Percentiles rank a stretch among this genome's conserved stretches.
Conservation (phyloP, 1,140 invertebrate species). For the Paraescarpia echinospica region DNA sequence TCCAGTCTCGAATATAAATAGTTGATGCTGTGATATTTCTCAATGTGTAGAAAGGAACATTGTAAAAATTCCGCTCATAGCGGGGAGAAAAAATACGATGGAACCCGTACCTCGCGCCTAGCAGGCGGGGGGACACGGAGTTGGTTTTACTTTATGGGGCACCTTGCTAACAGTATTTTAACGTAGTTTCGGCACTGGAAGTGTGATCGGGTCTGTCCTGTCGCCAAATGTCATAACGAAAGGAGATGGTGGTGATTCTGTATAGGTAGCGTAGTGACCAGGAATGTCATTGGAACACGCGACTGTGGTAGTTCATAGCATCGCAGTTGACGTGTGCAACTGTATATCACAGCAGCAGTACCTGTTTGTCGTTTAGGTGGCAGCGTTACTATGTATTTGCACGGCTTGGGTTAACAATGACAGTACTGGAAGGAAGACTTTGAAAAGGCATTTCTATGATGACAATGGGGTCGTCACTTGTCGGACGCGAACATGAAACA, state of each 20-base stretch:
- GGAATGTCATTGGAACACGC: not conserved
- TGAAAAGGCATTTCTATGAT: not conserved
- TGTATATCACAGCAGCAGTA: not conserved
- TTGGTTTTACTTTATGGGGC: slow-evolving; percentile 3
- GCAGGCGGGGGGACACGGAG: not conserved
- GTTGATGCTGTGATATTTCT: not conserved
- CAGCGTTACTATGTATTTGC: not conserved
- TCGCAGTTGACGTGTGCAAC: not conserved
- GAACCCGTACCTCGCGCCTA: not conserved
- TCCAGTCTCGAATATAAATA: not conserved
- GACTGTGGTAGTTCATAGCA: not conserved
- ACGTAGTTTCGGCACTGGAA: not conserved
- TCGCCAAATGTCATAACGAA: not conserved
- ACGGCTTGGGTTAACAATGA: not conserved
- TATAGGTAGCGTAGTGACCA: not conserved
- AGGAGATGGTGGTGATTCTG: not conserved
- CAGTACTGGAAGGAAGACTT: not conserved
- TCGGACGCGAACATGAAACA: not conserved
- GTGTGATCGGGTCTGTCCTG: not conserved
- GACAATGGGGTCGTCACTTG: not conserved
- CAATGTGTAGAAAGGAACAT: not conserved
- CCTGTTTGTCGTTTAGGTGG: not conserved
- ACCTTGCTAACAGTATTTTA: not conserved
- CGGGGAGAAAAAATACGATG: not conserved
- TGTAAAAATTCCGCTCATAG: not conserved